Evolutionary conservation across 2,888 invertebrate species (phyloP).

Genomic region (Osmoderma eremita): DNA sequence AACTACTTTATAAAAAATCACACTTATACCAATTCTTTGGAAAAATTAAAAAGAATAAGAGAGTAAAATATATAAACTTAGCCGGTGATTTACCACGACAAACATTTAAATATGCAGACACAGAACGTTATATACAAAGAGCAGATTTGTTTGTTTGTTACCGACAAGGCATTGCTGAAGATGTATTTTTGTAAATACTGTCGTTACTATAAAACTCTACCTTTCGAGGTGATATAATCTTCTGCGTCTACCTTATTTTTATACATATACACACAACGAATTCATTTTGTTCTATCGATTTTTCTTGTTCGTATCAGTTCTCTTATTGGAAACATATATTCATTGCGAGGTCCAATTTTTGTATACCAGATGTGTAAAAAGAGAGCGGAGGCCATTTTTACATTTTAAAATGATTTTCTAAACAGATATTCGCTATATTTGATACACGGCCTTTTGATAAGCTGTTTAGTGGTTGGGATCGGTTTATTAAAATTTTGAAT

Average conservation of each 20-base stretch:
- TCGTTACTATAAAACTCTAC: too few relatives aligned
- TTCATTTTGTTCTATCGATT: conserved; percentile 8
- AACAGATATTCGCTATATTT: too few relatives aligned
- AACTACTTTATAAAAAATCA: conserved; percentile 58
- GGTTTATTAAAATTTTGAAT: neutral
- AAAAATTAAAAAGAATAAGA: conserved; percentile 53
- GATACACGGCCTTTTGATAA: too few relatives aligned
- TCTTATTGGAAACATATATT: too few relatives aligned
- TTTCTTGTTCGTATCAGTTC: too few relatives aligned
- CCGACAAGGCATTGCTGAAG: conserved; percentile 20
- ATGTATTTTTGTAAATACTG: too few relatives aligned
- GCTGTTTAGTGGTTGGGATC: too few relatives aligned
- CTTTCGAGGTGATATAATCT: conserved; percentile 23
- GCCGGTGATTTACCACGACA: conserved; percentile 12
- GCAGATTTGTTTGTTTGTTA: conserved; percentile 1
- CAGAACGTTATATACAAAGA: conserved; percentile 43
- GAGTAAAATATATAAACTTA: conserved; percentile 36
- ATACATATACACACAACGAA: conserved; percentile 21
- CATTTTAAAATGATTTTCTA: too few relatives aligned
- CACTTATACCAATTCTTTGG: conserved; percentile 64
- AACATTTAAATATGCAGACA: conserved; percentile 45
- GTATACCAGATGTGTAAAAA: too few relatives aligned
- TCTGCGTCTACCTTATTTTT: conserved; percentile 27
- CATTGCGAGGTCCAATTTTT: too few relatives aligned
- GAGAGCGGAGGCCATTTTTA: too few relatives aligned